Base-by-base conservation (phyloP, 2,113 vertebrate genomes). In the Aleadryas rufinucha region DNA sequence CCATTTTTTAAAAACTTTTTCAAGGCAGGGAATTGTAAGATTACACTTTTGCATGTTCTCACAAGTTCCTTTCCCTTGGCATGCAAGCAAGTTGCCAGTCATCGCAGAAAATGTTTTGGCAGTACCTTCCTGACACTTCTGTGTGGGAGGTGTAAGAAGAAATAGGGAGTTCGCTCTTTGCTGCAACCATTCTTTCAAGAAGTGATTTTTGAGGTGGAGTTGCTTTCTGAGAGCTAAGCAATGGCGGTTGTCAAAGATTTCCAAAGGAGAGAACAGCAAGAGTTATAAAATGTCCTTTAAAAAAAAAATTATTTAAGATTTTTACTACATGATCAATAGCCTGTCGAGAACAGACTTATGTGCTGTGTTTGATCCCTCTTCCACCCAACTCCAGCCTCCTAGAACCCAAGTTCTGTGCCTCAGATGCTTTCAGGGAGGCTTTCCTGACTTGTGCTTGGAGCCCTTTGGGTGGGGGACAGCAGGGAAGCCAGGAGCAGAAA, bases 91-190 rank as follows among this genome's bases (percentile, higher is more conserved):
- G 75, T 91, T 96, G 87, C 93, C 93, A 94, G 90, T 94, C 90
- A 85, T 90, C 9, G 0, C 10, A 88, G 71, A 91, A 94, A 94
- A 90, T 78, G 85, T 87, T 94, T 95, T 97, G 95, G 93, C 93
- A 96, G 85, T 91, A 80, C 44, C 54, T 91, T 94, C 87, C 82
- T 96, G 92, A 95, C 87, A 88, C 53, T 80, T 88, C 60, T 88
- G 82, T 77, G 96, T 95, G n/a, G 96, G 95, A 96, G 68, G 93
- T 93, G 90, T 94, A 88, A 93, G 70, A 96, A 95, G 63, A 87
- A 97, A 86, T 85, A 83, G 6, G 18, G 70, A 95, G 28, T 66
- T 90, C 7, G 12, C 42, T 95, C 54, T 90, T 54, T 74, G 75
- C 90, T 1, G 9, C 81, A 77, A 80, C 60, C 13, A 15, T 68